Base-by-base conservation (phyloP, 2,888 invertebrate genomes). In the Orthosia cruda region DNA sequence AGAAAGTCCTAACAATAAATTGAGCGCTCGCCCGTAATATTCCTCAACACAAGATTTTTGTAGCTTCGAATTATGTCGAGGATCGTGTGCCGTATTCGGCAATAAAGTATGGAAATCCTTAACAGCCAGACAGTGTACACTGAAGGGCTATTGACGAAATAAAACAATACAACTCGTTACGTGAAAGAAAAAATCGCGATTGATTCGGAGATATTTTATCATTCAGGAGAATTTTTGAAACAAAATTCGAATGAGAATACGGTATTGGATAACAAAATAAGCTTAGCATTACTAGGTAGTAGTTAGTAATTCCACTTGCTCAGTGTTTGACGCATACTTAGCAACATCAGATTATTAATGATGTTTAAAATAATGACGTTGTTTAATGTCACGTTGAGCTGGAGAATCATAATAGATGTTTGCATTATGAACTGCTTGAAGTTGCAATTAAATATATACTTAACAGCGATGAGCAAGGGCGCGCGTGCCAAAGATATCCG, bases 21-120 rank as follows among this genome's bases (percentile, higher is more conserved):
- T 45, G 13, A 62, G 13, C 15, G 32, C 57, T 57, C 54, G 12
- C 32, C 40, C 45, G n/a, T 15, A 50, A 58, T 65, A 67, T 70
- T 82, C 58, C 50, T 68, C 63, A 75, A 82, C 50, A 63, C 55
- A 67, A 63, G 47, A 72, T 57, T 70, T 50, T 69, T 52, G 32
- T 50, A 57, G 52, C 65, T 61, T 67, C 32, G 18, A 66, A 63
- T 84, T 75, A 81, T 49, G 58, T 71, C 66, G 50, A 69, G 63
- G 62, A 61, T 58, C 32, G 45, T 54, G 54, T 45, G 57, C 54
- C 83, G 78, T 77, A 84, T 86, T 80, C 72, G 76, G 87, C 80
- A 88, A 89, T 89, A 88, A 89, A 89, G 87, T 88, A 89, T 89
- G 89, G 73, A 84, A 88, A 89, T 89, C 81, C 74, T 77, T 84